Percentiles rank a stretch among this genome's conserved stretches.
These are phyloP conservation scores for Entosphenus tridentatus DNA, from an alignment of 2,113 vertebrate species.

Conservation along the genomic window DNA sequence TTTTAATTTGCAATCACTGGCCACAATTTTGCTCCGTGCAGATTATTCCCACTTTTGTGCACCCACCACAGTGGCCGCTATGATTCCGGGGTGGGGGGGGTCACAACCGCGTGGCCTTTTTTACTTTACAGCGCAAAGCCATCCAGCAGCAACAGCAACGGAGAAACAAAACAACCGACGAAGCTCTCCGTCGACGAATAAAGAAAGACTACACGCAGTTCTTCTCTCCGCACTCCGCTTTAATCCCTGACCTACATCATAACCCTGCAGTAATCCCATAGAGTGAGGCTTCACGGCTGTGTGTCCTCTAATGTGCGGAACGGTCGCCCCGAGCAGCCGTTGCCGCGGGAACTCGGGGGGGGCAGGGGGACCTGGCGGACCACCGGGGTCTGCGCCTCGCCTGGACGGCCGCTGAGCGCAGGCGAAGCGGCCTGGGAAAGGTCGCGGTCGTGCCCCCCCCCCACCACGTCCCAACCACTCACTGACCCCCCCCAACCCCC, in stretches of 20 bases:
- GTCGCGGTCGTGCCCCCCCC: not conserved
- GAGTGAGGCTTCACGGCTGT: conserved; percentile 6
- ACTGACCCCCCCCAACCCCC: not conserved
- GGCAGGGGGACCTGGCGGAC: not conserved
- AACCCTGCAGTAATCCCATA: conserved; percentile 5
- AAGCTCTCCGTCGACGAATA: no score
- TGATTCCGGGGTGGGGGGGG: no score
- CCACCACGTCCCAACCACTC: not conserved
- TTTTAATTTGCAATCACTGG: no score
- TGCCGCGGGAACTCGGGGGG: not conserved
- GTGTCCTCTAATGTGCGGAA: conserved; percentile 6
- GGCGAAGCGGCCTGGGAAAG: not conserved
- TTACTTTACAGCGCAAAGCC: no score
- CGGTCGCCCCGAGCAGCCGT: conserved; percentile 1
- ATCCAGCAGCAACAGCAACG: no score
- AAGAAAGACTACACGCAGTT: no score
- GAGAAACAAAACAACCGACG: no score
- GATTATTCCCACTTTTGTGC: no score
- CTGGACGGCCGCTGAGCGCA: not conserved
- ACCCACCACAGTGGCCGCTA: no score
- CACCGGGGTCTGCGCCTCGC: not conserved
- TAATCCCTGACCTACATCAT: conserved; percentile 7
- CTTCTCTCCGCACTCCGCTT: not conserved
- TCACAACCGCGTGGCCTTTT: no score
- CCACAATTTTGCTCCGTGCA: no score